Evolutionary conservation across 2,888 invertebrate species (phyloP).

Genomic region (Tachina grossa): DNA sequence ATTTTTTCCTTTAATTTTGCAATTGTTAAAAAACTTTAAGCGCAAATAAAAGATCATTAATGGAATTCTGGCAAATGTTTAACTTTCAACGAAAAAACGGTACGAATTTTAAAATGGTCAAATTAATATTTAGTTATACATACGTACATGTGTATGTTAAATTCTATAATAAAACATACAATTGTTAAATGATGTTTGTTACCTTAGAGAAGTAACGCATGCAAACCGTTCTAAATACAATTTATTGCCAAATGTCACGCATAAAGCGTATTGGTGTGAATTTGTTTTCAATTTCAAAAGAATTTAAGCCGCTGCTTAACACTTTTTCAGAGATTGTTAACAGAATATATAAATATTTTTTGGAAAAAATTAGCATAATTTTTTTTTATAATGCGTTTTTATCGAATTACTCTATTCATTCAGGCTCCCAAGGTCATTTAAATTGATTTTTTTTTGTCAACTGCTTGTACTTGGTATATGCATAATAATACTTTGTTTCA

Average conservation of each 20-base stretch:
- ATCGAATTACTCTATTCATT: no score
- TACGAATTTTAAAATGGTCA: constrained; percentile 17
- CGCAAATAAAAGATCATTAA: constrained; percentile 26
- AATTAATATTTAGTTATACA: no score
- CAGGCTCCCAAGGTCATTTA: no score
- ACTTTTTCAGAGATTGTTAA: background rate
- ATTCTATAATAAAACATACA: constrained; percentile 12
- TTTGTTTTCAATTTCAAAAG: constrained; percentile 31
- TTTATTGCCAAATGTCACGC: constrained; percentile 22
- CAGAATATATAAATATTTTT: constrained; percentile 11
- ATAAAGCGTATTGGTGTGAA: constrained; percentile 9
- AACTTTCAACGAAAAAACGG: background rate
- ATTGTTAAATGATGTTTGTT: background rate
- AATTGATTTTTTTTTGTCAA: no score
- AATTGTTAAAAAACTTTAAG: constrained; percentile 19
- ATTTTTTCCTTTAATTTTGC: constrained; percentile 22
- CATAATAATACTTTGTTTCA: no score
- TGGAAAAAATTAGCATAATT: background rate
- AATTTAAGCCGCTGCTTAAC: constrained; percentile 20
- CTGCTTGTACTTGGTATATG: no score
- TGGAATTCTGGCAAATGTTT: constrained; percentile 10
- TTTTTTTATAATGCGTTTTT: no score
- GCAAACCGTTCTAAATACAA: background rate
- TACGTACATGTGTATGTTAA: background rate
- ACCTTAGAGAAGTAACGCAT: background rate